These are phyloP conservation scores for Tuta absoluta DNA, from an alignment of 2,888 invertebrate species.

Conservation along the genomic window DNA sequence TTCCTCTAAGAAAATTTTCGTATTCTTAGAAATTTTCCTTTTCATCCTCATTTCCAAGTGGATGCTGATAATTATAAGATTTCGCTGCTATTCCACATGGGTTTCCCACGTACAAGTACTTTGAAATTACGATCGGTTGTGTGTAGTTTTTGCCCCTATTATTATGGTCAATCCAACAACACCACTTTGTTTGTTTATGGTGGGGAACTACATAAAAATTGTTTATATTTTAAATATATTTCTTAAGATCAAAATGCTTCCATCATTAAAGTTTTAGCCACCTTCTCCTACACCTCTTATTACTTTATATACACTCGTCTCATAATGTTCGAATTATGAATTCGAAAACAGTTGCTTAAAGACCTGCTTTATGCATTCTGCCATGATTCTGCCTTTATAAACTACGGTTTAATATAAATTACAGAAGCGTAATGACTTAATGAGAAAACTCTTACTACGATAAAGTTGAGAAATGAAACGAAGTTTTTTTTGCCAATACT, in stretches of 20 bases:
- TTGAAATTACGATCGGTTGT: slow-evolving; percentile 15
- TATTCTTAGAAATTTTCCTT: background rate
- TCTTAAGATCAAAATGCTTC: background rate
- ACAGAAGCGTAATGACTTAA: no score
- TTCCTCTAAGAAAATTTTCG: background rate
- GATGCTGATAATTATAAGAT: background rate
- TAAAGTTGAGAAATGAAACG: no score
- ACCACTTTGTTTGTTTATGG: slow-evolving; percentile 20
- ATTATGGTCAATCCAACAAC: slow-evolving; percentile 12
- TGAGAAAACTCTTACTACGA: no score
- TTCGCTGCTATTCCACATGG: background rate
- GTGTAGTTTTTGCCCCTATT: slow-evolving; percentile 19
- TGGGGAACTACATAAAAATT: slow-evolving; percentile 7
- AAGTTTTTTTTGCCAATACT: no score
- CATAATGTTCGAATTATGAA: no score
- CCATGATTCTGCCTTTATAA: no score
- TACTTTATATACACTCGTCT: no score
- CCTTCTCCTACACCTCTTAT: no score
- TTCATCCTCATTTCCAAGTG: background rate
- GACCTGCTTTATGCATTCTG: no score
- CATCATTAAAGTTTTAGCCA: no score
- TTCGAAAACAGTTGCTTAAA: no score
- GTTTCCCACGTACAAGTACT: slow-evolving; percentile 7
- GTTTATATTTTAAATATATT: background rate
- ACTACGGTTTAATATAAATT: no score